Base-by-base conservation (phyloP, 2,888 invertebrate species). In the Anodontia alba region DNA sequence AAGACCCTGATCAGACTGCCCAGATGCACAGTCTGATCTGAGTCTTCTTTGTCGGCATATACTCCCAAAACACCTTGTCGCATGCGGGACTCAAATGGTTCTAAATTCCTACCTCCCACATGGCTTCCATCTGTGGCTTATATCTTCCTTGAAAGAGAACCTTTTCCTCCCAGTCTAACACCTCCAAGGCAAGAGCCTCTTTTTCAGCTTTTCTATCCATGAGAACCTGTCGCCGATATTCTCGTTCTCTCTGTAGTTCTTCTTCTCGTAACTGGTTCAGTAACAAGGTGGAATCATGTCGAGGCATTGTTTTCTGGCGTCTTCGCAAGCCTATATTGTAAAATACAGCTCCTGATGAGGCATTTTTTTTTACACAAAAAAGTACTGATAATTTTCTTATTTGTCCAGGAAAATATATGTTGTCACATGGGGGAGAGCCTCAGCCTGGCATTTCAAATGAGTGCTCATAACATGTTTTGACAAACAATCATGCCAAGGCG, bases 51-150 rank as follows among this genome's bases (percentile, higher is more conserved):
- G n/a, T n/a, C n/a, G n/a, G n/a, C n/a, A n/a, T n/a, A n/a, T n/a
- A n/a, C n/a, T n/a, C n/a, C n/a, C n/a, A n/a, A n/a, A n/a, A n/a
- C n/a, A n/a, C n/a, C n/a, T n/a, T n/a, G n/a, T n/a, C n/a, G n/a
- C n/a, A n/a, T n/a, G n/a, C n/a, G n/a, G n/a, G n/a, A n/a, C n/a
- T n/a, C n/a, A n/a, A n/a, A n/a, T n/a, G n/a, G n/a, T n/a, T n/a
- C n/a, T n/a, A n/a, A n/a, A n/a, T n/a, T 38, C 86, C 73, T 88
- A 96, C 96, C 95, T 96, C 96, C 96, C 96, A 96, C 95, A 96
- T 95, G 15, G 94, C 93, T 80, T 94, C 94, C 92, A 96, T 95
- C 81, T 95, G 94, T 43, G 94, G 91, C 57, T 89, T 92, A 20
- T 93, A 83, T 66, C 94, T 92, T 23, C 94, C 94, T 26, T 93